A percentile compares a stretch with the other conserved stretches of the same genome.
phyloP scores from a whole-genome alignment of 2,113 vertebrate species.

The Anhinga rufa region DNA sequence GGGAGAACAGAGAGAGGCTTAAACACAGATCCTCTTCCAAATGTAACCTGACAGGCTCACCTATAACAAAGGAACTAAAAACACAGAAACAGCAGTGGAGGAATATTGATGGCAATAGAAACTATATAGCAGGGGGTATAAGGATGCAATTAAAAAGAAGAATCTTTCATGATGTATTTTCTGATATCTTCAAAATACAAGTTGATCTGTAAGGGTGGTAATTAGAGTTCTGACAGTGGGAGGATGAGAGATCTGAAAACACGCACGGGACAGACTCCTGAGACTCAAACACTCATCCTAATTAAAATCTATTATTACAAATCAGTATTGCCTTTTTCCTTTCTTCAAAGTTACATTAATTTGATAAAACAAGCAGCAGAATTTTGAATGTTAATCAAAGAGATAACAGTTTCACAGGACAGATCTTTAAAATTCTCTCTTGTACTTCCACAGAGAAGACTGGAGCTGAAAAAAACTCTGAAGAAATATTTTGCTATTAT shows the following conservation, averaged over 20 bases:
- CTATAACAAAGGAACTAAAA: background rate
- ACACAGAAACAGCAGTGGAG: background rate
- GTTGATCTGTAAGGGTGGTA: constrained; percentile 7
- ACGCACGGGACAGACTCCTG: background rate
- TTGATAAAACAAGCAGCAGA: constrained; percentile 45
- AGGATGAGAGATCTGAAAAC: constrained; percentile 12
- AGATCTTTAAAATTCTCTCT: constrained; percentile 48
- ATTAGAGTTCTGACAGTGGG: constrained; percentile 22
- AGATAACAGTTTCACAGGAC: constrained; percentile 41
- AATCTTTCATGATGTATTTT: constrained; percentile 16
- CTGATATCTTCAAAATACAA: constrained; percentile 21
- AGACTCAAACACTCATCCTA: constrained; percentile 5
- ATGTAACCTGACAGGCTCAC: background rate
- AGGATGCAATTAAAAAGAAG: constrained; percentile 2
- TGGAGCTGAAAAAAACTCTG: background rate
- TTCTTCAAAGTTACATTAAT: constrained; percentile 52
- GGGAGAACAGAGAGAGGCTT: background rate
- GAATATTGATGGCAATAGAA: background rate
- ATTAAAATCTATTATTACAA: constrained; percentile 58
- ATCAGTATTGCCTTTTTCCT: constrained; percentile 30
- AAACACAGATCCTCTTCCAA: background rate
- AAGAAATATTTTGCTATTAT: constrained; percentile 44
- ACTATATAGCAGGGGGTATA: background rate
- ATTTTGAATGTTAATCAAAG: constrained; percentile 49
- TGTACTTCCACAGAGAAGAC: constrained; percentile 3